Conservation (phyloP, 2,797 vertebrate species). For the Platalea minor region DNA sequence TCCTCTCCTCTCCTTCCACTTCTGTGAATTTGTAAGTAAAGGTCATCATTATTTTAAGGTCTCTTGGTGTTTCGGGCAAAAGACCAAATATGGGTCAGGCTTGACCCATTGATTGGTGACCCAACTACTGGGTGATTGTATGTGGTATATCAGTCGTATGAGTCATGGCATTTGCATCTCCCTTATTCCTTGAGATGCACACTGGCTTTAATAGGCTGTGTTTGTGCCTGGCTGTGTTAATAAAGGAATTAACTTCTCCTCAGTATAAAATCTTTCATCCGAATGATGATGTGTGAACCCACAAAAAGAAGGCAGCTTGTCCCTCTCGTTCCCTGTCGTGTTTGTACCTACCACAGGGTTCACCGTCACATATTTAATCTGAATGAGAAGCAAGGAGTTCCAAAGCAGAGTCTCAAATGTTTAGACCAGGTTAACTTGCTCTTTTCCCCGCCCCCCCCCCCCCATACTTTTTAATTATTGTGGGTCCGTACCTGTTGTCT, state of each 20-base stretch:
- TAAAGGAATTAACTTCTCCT: not conserved
- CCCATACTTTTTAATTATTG: not conserved
- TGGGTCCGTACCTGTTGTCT: not conserved
- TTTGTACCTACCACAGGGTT: not conserved
- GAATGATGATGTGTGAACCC: not conserved
- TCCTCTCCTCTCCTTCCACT: not conserved
- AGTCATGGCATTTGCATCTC: too few relatives aligned
- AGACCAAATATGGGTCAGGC: not conserved
- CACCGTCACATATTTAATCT: not conserved
- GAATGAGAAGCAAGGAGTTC: not conserved
- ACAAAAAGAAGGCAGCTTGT: not conserved
- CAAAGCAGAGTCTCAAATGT: not conserved
- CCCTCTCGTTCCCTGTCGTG: not conserved
- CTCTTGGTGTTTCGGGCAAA: not conserved
- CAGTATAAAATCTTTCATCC: not conserved
- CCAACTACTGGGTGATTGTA: not conserved
- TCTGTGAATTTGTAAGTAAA: not conserved
- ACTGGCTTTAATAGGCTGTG: not conserved
- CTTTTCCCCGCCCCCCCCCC: too few relatives aligned
- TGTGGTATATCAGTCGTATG: too few relatives aligned
- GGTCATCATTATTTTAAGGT: not conserved
- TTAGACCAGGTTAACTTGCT: not conserved
- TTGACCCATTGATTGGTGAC: not conserved
- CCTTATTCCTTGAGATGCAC: not conserved
- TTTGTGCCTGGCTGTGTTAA: not conserved